Evolutionary conservation across 2,113 vertebrate genomes (phyloP).

Genomic region (Hirundichthys speculiger): DNA sequence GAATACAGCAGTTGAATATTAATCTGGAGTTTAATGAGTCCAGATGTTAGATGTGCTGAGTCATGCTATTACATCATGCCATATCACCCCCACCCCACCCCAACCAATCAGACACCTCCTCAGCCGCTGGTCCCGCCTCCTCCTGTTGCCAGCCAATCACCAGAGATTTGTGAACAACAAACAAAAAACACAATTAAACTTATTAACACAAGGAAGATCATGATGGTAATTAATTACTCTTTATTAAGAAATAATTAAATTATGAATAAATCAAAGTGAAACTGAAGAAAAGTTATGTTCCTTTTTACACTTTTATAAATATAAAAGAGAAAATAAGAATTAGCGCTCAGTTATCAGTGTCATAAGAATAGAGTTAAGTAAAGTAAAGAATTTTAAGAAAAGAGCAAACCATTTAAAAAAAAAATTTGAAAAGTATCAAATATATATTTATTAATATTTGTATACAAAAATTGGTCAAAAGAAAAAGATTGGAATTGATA

Average conservation of each 20-base stretch:
- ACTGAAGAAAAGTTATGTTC: too few species aligned
- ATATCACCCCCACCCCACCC: conserved; percentile 16
- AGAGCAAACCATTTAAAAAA: too few species aligned
- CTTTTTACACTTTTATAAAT: too few species aligned
- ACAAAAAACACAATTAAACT: conserved; percentile 7
- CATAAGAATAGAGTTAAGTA: too few species aligned
- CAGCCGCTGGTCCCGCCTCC: conserved; percentile 54
- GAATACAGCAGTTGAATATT: too few species aligned
- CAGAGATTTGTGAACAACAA: conserved; percentile 29
- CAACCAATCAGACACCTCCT: conserved; percentile 64
- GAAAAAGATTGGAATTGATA: too few species aligned
- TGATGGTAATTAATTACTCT: not conserved
- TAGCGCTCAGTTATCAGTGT: too few species aligned
- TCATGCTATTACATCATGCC: conserved; percentile 14
- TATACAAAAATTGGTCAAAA: too few species aligned
- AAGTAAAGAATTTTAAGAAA: too few species aligned
- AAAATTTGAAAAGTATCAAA: too few species aligned
- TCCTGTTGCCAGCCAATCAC: conserved; percentile 56
- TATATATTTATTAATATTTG: too few species aligned
- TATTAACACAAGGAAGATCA: not conserved
- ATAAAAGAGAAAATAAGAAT: too few species aligned
- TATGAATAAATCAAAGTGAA: not conserved
- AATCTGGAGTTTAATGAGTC: not conserved
- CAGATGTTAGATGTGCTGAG: not conserved
- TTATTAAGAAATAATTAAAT: not conserved